Base-by-base conservation (phyloP, 1,140 invertebrate species). In the Drosophila kikkawai region DNA sequence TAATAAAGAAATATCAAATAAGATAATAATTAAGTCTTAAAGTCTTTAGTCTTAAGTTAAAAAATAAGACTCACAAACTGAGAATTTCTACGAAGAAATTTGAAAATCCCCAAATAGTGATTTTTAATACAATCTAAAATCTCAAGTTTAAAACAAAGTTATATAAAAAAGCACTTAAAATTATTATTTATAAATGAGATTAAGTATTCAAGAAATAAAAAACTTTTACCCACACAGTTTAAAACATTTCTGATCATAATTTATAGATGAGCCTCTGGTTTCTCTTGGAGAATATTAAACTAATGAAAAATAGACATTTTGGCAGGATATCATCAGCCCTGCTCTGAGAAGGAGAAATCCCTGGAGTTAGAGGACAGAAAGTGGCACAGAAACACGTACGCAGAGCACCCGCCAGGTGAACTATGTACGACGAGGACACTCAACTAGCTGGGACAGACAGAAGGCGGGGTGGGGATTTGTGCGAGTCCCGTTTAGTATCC, bases 271-370 rank as follows among this genome's bases (percentile, higher is more conserved):
- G 12, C 29, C 50, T 12, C 34, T 58, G 15, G 11, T 15, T 32
- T 12, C 13, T 68, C 22, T 1, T 3, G 19, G n/a, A 17, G 29
- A 47, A 60, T 79, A 64, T 84, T 80, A 71, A 73, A 39, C 66
- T 84, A 84, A 84, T 84, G 82, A 85, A 84, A 84, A 80, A 47
- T 37, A 19, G 29, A 44, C 44, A 69, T 42, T 50, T 42, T n/a
- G 19, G 29, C n/a, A 42, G 70, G 77, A 73, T 77, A 68, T 65
- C 59, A 80, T 60, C 36, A 58, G 26, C n/a, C 42, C 45, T 29
- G 36, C 69, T 50, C 29, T 51, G 6, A 26, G 39, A 3, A 44
- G 68, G 53, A 22, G 13, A 29, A 44, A 15, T 42, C 34, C 59
- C 26, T 12, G 53, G 37, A 42, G 67, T 59, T 44, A 37, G 37